These are phyloP conservation scores for Bettongia penicillata DNA, from an alignment of 2,113 vertebrate species.

Conservation along the genomic window DNA sequence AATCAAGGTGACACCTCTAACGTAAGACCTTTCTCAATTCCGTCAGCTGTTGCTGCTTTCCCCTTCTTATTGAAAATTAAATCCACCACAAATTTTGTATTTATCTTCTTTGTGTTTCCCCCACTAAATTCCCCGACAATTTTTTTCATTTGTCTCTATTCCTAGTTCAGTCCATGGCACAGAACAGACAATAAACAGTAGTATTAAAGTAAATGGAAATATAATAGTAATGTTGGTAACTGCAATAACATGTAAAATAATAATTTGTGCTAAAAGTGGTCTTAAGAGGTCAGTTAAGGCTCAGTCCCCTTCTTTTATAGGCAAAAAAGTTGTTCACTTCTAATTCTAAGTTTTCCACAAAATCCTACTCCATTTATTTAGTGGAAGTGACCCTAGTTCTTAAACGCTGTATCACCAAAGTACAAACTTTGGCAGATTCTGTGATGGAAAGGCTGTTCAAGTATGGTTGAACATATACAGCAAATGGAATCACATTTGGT, in stretches of 20 bases:
- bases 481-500: background rate
- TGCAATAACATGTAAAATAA: background rate
- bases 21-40: background rate
- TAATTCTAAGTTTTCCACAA: background rate
- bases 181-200: background rate
- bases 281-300: background rate
- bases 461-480: background rate
- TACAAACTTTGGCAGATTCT: background rate
- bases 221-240: background rate
- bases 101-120: background rate
- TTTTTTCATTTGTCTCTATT: background rate
- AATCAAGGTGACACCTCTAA: background rate
- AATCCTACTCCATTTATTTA: background rate
- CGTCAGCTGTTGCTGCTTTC: background rate
- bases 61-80: background rate
- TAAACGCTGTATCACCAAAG: background rate
- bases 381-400: background rate
- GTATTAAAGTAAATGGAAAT: background rate
- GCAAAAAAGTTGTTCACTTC: background rate
- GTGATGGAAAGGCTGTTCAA: background rate
- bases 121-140: background rate
- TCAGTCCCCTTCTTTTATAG: background rate
- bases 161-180: background rate
- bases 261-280: background rate
- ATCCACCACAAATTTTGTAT: background rate